These are phyloP conservation scores for Orthochromis indermauri DNA, from an alignment of 2,113 vertebrate species.

Conservation along the genomic window DNA sequence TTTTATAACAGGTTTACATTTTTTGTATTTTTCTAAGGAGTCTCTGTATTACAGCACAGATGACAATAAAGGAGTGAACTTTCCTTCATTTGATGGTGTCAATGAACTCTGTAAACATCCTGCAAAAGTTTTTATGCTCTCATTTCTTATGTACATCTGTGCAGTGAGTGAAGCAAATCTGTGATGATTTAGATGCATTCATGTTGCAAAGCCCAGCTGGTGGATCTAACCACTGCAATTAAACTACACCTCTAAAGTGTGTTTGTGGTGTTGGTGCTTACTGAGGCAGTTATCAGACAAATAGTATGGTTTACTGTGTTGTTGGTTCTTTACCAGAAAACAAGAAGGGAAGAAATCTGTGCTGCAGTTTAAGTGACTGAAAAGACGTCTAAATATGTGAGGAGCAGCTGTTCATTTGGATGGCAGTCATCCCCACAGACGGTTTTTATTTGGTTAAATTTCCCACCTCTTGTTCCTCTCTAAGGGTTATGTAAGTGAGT, in stretches of 20 bases:
- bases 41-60: constrained; percentile 36
- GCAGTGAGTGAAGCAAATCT: no score
- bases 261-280: neutral
- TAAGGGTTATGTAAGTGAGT: neutral
- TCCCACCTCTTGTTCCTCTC: accelerated
- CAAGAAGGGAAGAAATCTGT: neutral
- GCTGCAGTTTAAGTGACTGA: neutral
- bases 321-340: accelerated
- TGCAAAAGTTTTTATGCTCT: accelerated
- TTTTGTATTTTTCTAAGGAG: constrained; percentile 49
- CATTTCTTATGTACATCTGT: neutral
- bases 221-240: neutral
- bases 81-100: neutral
- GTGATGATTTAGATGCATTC: neutral
- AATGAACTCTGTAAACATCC: neutral
- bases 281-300: neutral
- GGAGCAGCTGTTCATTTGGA: neutral
- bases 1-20: constrained; percentile 42
- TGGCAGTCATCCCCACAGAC: accelerated
- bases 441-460: accelerated
- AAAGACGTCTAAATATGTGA: neutral
- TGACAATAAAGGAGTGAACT: constrained; percentile 51
- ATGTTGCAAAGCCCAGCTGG: neutral
- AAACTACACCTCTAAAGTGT: neutral
- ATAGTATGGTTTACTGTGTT: neutral